These are phyloP conservation scores for Hapalemur alaotrensis DNA, from an alignment of 2,797 vertebrate species.

Conservation along the genomic window DNA sequence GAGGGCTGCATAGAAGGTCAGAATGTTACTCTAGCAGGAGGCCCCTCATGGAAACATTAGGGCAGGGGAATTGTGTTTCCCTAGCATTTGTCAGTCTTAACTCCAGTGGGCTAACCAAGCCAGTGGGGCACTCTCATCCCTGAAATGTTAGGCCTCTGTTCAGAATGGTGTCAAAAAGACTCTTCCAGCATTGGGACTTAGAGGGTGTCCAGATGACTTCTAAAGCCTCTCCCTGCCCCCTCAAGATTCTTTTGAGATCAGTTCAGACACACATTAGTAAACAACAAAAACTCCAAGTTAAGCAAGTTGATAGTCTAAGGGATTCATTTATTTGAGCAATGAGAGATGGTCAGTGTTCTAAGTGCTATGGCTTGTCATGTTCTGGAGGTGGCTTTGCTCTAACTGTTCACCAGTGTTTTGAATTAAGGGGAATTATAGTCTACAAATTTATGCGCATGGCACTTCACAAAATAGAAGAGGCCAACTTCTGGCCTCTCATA, in stretches of 20 bases:
- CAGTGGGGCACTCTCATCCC: neutral
- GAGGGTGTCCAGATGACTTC: neutral
- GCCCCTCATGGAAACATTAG: neutral
- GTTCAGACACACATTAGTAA: neutral
- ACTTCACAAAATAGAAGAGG: conserved; percentile 50
- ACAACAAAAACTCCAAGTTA: conserved; percentile 11
- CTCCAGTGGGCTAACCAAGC: neutral
- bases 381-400: conserved; percentile 45
- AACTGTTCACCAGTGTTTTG: conserved; percentile 68
- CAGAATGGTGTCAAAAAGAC: conserved; percentile 3
- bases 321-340: conserved; percentile 20
- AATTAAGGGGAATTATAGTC: conserved; percentile 66
- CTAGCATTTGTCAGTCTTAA: neutral
- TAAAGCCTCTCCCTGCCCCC: too few relatives aligned
- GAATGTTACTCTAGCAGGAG: neutral
- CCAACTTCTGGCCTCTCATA: conserved; percentile 58
- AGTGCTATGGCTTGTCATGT: conserved; percentile 3
- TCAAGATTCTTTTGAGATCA: neutral
- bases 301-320: conserved; percentile 4
- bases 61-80: neutral
- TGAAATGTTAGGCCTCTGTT: neutral
- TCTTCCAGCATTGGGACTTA: neutral
- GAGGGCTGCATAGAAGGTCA: neutral
- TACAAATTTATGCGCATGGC: conserved; percentile 63
- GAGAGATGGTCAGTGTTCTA: conserved; percentile 18